Evolutionary conservation across 2,888 invertebrate genomes (phyloP).

Genomic region (Rhyacophila evoluta): DNA sequence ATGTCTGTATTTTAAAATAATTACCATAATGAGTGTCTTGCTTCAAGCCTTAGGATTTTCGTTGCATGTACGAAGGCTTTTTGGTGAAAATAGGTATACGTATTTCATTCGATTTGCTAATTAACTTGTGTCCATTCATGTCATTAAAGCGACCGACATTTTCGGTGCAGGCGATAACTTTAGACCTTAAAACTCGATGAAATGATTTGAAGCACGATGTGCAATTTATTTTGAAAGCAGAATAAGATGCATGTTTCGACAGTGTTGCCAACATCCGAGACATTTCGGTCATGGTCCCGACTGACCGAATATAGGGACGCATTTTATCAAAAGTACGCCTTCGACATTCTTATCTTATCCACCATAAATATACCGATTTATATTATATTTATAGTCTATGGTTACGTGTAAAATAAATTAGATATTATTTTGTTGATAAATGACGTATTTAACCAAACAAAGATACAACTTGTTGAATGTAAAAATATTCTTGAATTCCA

Average conservation of each 20-base stretch:
- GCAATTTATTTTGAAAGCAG: background rate
- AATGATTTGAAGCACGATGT: background rate
- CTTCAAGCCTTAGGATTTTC: background rate
- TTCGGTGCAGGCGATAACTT: background rate
- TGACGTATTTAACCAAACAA: too few species aligned
- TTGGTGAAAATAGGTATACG: background rate
- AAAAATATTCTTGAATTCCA: too few species aligned
- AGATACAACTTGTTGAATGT: too few species aligned
- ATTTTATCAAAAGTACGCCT: too few species aligned
- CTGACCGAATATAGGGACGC: too few species aligned
- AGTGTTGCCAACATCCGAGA: background rate
- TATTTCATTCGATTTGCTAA: background rate
- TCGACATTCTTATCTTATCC: too few species aligned
- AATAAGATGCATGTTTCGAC: background rate
- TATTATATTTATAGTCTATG: too few species aligned
- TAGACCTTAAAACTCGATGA: background rate
- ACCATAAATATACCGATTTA: too few species aligned
- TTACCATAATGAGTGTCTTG: too few species aligned
- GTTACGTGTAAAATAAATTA: too few species aligned
- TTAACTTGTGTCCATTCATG: background rate
- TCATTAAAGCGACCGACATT: background rate
- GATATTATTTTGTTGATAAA: too few species aligned
- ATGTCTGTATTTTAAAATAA: too few species aligned
- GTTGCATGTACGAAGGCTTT: background rate
- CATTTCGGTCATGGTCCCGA: background rate